Evolutionary conservation across 2,113 vertebrate genomes (phyloP), one percentile per base, ranked within the genome.

Genomic region (Pituophis catenifer): DNA sequence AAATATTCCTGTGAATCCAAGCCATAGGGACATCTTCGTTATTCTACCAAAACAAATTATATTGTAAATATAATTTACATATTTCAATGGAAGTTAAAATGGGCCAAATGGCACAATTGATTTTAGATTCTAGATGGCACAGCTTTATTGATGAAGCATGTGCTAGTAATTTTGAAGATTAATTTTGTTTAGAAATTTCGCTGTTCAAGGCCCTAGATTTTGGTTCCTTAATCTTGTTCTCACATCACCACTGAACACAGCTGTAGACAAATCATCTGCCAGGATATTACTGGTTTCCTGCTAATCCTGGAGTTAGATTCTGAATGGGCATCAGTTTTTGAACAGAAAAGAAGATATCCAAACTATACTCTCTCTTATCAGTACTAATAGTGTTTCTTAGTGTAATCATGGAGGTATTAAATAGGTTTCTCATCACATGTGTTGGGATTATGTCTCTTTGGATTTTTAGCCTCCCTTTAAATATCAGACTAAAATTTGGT

Each of bases 21-120:
- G 48, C 52, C 75, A 88, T 92, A 93, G 38, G 12, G 44, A 21
- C 52, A 57, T 48, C 62, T 95, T 93, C 89, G 89, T 88, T 94
- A 88, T 94, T 92, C 65, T 94, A n/a, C 11, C 17, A 95, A 90
- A 91, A 90, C 59, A 90, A 19, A 89, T 86, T 0, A n/a, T 2
- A 85, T 75, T 93, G 54, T n/a, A 86, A 65, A 90, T 94, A 90
- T 48, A 13, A 92, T n/a, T 0, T 0, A 91, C 33, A 91, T 0
- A 1, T 95, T 93, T 59, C 88, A 12, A 1, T 2, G 24, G 86
- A 33, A 12, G 89, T 92, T 94, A 94, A 93, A 93, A 52, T 92
- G 65, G 89, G 55, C 33, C 58, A 65, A 50, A 11, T 54, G 33
- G 2, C 44, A 57, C 33, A 44, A 33, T 81, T 81, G 19, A 44